Percentiles rank a stretch among this genome's conserved stretches.
Evolutionary conservation across 2,113 vertebrate species (phyloP).

Genomic region (Heterochromis multidens): DNA sequence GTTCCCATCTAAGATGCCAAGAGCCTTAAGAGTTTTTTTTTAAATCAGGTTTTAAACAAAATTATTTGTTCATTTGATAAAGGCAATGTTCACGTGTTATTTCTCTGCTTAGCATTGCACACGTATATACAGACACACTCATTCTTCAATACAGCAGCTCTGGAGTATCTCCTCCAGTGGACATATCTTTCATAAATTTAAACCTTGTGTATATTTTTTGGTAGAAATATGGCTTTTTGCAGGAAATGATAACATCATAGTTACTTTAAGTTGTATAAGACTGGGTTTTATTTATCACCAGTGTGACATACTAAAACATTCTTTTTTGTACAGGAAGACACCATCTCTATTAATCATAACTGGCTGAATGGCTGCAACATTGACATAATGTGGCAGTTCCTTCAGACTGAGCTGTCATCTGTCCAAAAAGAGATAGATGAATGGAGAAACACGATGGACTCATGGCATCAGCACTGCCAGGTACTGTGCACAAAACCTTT

Average conservation of each 20-base stretch:
- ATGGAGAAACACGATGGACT: slow-evolving; percentile 87
- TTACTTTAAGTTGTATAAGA: neutral
- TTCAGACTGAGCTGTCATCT: slow-evolving; percentile 85
- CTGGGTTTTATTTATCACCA: neutral
- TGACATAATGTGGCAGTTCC: slow-evolving; percentile 90
- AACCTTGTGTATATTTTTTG: neutral
- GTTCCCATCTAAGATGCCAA: neutral
- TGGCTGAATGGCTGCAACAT: slow-evolving; percentile 96
- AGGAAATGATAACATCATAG: neutral
- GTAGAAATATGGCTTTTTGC: neutral
- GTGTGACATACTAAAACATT: neutral
- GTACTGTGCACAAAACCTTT: slow-evolving; percentile 57
- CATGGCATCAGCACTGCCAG: slow-evolving; percentile 95
- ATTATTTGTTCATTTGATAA: neutral
- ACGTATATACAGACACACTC: neutral
- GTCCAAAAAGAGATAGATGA: slow-evolving; percentile 87
- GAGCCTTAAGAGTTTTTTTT: neutral
- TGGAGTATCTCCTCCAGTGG: neutral
- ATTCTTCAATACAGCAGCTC: neutral
- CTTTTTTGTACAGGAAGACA: slow-evolving; percentile 84
- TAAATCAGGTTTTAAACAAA: neutral
- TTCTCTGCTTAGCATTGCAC: neutral
- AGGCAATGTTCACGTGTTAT: neutral
- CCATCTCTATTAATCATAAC: slow-evolving; percentile 97
- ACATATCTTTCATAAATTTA: neutral